Base-by-base conservation (phyloP, 1,140 invertebrate species). In the Nephotettix cincticeps region DNA sequence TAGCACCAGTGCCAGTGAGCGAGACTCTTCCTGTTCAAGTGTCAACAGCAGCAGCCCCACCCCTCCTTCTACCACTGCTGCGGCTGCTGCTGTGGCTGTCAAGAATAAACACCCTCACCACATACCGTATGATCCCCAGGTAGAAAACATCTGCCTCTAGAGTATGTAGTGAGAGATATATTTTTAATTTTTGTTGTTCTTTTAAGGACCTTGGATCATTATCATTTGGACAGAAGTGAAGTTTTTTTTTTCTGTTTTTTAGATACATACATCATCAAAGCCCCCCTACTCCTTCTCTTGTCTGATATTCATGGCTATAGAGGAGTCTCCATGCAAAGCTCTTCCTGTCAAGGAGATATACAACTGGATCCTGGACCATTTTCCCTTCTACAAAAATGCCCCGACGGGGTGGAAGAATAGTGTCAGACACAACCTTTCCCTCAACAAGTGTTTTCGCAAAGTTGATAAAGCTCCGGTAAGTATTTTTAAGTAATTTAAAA, bases 371-470 rank as follows among this genome's bases (percentile, higher is more conserved):
- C 84, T 97, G 74, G 90, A 94, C 74, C 95, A 98, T 80, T 99
- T 98, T 83, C 96, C 96, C 0, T 99, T 98, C 82, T 99, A 98
- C 82, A 92, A 93, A 78, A 94, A 94, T 76, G 96, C 96, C 1
- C 95, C 96, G 0, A 96, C 94, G 76, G 96, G 96, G 21, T 99
- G 96, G 96, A 99, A 98, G 86, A 99, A 98, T 83, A 97, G 94
- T 67, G 96, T 98, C 0, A 85, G 96, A 73, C 96, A 98, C 82
- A 98, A 98, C 82, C 82, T 98, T 43, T 97, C 95, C 27, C 83
- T 98, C 54, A 98, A 99, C 80, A 98, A 98, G 83, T 98, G 96
- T 81, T 98, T 98, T 82, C 92, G 95, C 73, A 98, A 98, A 85
- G 95, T 98, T 54, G 94, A 96, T 80, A 95, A 95, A 79, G 89